Percentiles rank a stretch among this genome's conserved stretches.
Conservation (phyloP, 2,888 invertebrate species). For the Cheilosia vernalis region DNA sequence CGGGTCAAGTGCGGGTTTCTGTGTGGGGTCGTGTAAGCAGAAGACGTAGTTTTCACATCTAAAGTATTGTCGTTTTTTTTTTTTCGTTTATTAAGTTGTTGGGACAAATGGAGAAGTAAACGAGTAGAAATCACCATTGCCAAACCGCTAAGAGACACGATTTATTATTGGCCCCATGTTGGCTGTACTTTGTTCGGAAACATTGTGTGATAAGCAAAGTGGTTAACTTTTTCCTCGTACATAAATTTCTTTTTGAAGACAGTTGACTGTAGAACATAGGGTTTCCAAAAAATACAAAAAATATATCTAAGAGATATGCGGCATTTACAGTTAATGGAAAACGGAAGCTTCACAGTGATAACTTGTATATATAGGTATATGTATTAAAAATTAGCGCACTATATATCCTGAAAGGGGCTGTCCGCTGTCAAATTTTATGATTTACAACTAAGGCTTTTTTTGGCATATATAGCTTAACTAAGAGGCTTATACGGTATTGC, state of each 20-base stretch:
- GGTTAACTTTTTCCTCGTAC: constrained; percentile 32
- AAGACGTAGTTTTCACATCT: constrained; percentile 44
- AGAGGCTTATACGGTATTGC: too few relatives aligned
- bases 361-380: too few relatives aligned
- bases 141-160: constrained; percentile 71
- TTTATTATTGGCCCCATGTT: constrained; percentile 71
- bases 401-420: too few relatives aligned
- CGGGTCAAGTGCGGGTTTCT: constrained; percentile 34
- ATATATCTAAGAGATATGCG: too few relatives aligned
- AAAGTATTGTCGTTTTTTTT: constrained; percentile 66
- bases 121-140: constrained; percentile 71
- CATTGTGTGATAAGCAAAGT: constrained; percentile 58
- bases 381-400: too few relatives aligned
- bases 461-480: too few relatives aligned
- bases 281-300: too few relatives aligned
- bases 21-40: constrained; percentile 38
- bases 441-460: too few relatives aligned
- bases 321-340: too few relatives aligned
- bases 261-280: constrained; percentile 12
- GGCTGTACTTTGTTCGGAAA: constrained; percentile 61
- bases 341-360: too few relatives aligned
- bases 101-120: constrained; percentile 65
- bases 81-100: constrained; percentile 67
- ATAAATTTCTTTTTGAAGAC: constrained; percentile 50
- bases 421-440: too few relatives aligned